Base-by-base conservation (phyloP, 1,140 invertebrate genomes). In the Steinernema feltiae region DNA sequence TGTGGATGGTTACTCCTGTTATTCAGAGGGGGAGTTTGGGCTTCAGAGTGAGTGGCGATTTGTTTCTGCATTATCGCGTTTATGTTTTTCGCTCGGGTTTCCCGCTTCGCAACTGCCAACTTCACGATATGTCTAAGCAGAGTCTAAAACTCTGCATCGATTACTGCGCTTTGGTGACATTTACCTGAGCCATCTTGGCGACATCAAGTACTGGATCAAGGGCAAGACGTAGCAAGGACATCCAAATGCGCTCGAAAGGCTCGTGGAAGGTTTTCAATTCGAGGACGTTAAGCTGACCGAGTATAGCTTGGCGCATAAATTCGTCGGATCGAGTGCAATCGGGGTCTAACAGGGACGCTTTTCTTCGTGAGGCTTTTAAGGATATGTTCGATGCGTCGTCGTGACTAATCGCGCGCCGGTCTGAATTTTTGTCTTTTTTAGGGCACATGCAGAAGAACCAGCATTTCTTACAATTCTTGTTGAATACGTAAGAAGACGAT, bases 181-280 rank as follows among this genome's bases (percentile, higher is more conserved):
- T 78, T 30, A 78, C 30, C 31, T 77, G 69, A 32, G 76, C 78
- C 77, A 85, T 77, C 27, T 24, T 69, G 29, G 70, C 41, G 31
- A 85, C 84, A 31, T 82, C 72, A 27, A 76, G 53, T 48, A 84
- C 81, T 3, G 84, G 81, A 78, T 85, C 84, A 30, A 85, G 73
- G 1, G 76, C 72, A 2, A 85, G 74, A 24, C 78, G 75, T 1
- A 85, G 70, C 1, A 85, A 29, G 2, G 80, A 79, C 7, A 85
- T 69, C 85, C 83, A 86, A n/a, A 85, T 85, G 73, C 83, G 71
- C 46, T 86, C 84, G 30, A 83, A 80, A 0, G 84, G 77, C 32
- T 81, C 82, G 12, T 72, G 76, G 69, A 85, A 85, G 7, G 83
- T 78, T 69, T 85, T 85, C 18, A 53, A 53, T 71, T 85, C 83